Evolutionary conservation across 2,888 invertebrate species (phyloP).

Genomic region (Conus canariensis): DNA sequence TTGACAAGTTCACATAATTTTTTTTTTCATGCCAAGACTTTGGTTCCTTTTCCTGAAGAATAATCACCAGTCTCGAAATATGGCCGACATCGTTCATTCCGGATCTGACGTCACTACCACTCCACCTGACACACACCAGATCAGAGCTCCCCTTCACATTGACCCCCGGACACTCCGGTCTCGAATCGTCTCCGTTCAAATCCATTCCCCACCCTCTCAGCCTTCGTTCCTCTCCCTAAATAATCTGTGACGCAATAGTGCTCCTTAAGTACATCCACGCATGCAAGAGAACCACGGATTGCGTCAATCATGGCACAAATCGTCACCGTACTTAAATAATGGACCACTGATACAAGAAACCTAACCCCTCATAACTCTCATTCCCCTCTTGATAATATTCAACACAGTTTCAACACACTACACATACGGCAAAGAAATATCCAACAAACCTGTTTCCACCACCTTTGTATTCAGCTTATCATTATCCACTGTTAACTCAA

Average conservation of each 20-base stretch:
- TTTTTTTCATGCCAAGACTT: background rate
- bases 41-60: conserved; percentile 15
- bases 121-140: background rate
- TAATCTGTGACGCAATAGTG: too few species aligned
- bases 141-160: background rate
- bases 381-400: background rate
- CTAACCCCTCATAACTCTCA: background rate
- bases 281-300: background rate
- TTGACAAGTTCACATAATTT: background rate
- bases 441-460: too few species aligned
- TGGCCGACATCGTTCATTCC: conserved; percentile 32
- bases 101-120: conserved; percentile 27
- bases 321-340: background rate
- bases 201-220: background rate
- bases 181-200: too few species aligned
- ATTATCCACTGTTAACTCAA: too few species aligned
- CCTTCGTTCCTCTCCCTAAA: background rate
- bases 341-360: too few species aligned
- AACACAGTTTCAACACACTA: too few species aligned
- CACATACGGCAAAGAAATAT: too few species aligned
- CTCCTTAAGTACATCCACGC: background rate
- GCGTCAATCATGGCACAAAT: background rate
- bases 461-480: too few species aligned
- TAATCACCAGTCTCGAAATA: conserved; percentile 28
- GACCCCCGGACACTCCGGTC: too few species aligned